Base-by-base conservation (phyloP, 2,113 vertebrate genomes). In the Odontophorus gujanensis region DNA sequence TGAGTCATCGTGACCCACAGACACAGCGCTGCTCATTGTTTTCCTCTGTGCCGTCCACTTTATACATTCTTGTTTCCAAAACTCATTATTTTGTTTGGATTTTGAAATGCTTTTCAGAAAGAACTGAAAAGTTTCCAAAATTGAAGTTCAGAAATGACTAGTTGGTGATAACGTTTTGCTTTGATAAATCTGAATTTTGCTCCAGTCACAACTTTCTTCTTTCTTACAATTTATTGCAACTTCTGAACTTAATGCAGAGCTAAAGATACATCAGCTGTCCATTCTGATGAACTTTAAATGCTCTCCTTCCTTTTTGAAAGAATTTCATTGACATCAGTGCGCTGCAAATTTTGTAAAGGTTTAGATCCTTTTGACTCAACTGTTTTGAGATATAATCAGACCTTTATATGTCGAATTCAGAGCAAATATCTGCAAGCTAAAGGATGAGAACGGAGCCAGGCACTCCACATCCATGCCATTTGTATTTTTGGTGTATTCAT, bases 51-150 rank as follows among this genome's bases (percentile, higher is more conserved):
- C n/a, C 53, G 13, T 57, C 94, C 48, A 5, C 26, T 73, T 84
- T 2, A 20, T 58, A 38, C 32, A 7, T 73, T 69, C 55, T 42
- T 7, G 12, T 93, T 92, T 80, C 81, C 72, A 95, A 92, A 85
- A 11, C 55, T 66, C 59, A 57, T 89, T 51, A 63, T 82, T 89
- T 87, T 19, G 0, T 82, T 95, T 63, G 67, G 63, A 25, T 80
- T 95, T 89, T 80, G 47, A 92, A 69, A 90, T 16, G 22, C 5
- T 1, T 63, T 77, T 91, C 67, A 80, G 71, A 89, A 58, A 72
- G 76, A 13, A 7, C 48, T 91, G 90, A 92, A 42, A 74, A 47
- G 18, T 89, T 85, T 94, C 87, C 95, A 89, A 48, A 88, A 40
- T 28, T 62, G 50, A 43, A 80, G 72, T 85, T 92, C 7, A n/a